Evolutionary conservation across 2,113 vertebrate species (phyloP).

Genomic region (Onychostoma macrolepis): DNA sequence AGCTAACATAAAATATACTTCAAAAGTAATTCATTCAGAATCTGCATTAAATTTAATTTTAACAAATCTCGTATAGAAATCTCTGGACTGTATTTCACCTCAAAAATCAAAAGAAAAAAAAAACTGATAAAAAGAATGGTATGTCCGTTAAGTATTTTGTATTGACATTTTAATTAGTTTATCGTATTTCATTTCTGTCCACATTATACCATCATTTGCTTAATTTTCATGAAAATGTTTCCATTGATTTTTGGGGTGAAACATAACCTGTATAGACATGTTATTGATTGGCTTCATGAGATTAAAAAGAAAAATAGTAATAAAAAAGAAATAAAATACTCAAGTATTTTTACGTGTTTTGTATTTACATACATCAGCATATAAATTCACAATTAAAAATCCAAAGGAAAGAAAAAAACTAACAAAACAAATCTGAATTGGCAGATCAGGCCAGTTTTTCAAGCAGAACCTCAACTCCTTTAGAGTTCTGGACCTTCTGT

Average conservation of each 20-base stretch:
- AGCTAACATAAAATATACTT: background rate
- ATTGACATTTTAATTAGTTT: too few relatives aligned
- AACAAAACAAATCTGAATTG: background rate
- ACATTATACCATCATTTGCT: background rate
- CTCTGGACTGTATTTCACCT: background rate
- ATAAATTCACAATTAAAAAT: slow-evolving; percentile 10
- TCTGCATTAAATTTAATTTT: too few relatives aligned
- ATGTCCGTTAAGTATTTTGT: too few relatives aligned
- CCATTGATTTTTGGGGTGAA: background rate
- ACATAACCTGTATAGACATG: background rate
- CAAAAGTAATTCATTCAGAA: background rate
- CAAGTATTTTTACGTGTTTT: slow-evolving; percentile 20
- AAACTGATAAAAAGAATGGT: too few relatives aligned
- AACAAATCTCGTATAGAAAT: background rate
- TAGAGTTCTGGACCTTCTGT: slow-evolving; percentile 73
- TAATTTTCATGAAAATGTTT: background rate
- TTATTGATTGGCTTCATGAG: background rate
- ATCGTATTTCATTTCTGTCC: background rate
- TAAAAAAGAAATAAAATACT: background rate
- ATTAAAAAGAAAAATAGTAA: background rate
- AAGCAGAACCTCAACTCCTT: slow-evolving; percentile 85
- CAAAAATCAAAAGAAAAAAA: background rate
- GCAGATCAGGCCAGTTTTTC: slow-evolving; percentile 76
- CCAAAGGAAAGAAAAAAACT: background rate
- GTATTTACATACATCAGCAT: slow-evolving; percentile 45